phyloP scores from a whole-genome alignment of 2,113 vertebrate species.

The Cryptoleucopteryx plumbea region DNA sequence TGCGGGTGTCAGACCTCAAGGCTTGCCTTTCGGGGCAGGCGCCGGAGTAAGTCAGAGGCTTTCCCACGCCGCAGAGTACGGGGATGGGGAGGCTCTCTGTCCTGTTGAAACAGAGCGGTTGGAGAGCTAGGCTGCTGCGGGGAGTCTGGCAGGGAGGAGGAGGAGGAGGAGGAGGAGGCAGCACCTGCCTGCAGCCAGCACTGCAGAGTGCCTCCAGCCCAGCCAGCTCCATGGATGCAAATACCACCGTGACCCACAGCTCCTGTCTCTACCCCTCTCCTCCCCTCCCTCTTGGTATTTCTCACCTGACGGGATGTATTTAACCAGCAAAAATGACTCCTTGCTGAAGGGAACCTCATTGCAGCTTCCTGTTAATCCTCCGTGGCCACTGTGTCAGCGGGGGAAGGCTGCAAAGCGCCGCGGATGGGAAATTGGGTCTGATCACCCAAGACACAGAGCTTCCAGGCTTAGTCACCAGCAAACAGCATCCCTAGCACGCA shows the following conservation, averaged over 20 bases:
- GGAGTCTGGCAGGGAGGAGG: not conserved
- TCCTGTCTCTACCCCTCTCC: not conserved
- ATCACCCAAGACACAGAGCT: not conserved
- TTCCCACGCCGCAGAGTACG: not conserved
- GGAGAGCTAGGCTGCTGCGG: not conserved
- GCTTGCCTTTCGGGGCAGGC: not conserved
- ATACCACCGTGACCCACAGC: not conserved
- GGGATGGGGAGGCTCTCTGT: not conserved
- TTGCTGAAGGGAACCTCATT: not conserved
- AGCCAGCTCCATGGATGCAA: not conserved
- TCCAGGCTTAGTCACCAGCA: not conserved
- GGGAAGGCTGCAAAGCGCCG: not conserved
- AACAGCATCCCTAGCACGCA: not conserved
- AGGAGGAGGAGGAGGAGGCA: not conserved
- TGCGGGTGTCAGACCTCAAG: not conserved
- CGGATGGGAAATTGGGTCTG: not conserved
- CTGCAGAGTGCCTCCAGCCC: not conserved
- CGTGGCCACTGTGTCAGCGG: not conserved
- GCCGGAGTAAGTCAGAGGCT: not conserved
- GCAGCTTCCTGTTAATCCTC: not conserved
- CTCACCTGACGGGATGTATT: not conserved
- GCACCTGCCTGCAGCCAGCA: not conserved
- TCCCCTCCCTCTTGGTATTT: not conserved
- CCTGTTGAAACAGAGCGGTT: not conserved
- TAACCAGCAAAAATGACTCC: slow-evolving; percentile 5